Conservation (phyloP, 2,113 vertebrate species). For the Xenus cinereus region DNA sequence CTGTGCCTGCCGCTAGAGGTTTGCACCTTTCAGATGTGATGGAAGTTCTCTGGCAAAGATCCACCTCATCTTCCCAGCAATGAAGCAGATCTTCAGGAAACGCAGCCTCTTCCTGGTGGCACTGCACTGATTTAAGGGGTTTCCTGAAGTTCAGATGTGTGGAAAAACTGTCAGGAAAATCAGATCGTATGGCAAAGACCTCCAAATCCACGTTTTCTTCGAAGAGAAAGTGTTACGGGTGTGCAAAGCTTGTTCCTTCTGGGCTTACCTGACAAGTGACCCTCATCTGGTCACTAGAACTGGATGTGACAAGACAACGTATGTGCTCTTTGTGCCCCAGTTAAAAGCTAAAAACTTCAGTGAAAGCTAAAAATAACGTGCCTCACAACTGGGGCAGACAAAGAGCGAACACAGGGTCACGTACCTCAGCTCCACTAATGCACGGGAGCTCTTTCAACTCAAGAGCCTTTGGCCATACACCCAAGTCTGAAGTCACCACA, state of each 20-base stretch:
- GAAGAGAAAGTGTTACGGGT: neutral
- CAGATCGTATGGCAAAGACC: accelerated
- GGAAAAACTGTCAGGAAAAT: neutral
- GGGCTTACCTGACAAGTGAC: neutral
- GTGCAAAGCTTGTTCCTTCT: neutral
- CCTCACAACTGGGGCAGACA: neutral
- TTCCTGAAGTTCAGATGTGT: neutral
- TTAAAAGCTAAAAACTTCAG: neutral
- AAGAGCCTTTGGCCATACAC: accelerated
- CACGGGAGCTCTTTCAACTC: neutral
- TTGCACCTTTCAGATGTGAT: neutral
- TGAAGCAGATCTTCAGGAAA: slow-evolving; percentile 59
- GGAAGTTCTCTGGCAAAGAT: slow-evolving; percentile 38
- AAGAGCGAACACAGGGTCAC: accelerated
- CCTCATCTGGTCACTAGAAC: neutral
- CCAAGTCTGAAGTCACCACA: neutral
- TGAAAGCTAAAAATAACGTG: neutral
- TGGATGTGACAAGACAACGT: neutral
- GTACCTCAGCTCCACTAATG: accelerated
- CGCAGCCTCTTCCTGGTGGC: slow-evolving; percentile 22
- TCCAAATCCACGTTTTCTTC: neutral
- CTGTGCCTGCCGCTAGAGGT: neutral
- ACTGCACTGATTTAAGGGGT: neutral
- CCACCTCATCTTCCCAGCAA: slow-evolving; percentile 67
- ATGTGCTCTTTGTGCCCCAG: accelerated